Evolutionary conservation across 2,113 vertebrate species (phyloP).

Genomic region (Elanus axillaris): DNA sequence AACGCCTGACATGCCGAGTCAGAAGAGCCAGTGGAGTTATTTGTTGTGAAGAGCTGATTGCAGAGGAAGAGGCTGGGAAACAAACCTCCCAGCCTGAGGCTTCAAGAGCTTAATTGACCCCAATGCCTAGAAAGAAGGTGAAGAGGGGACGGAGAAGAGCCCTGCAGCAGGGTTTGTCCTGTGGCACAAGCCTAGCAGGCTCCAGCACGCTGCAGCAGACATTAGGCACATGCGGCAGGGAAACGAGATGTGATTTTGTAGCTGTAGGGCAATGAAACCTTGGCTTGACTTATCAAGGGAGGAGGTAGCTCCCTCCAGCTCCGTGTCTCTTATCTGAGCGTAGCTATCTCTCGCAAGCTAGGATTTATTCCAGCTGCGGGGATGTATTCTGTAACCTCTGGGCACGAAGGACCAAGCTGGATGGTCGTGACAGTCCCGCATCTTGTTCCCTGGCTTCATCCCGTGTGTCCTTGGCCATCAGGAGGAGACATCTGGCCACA

Average conservation of each 20-base stretch:
- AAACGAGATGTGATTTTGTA: background rate
- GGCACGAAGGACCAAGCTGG: background rate
- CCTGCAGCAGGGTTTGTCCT: background rate
- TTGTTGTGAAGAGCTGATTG: background rate
- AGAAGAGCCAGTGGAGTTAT: background rate
- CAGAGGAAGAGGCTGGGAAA: background rate
- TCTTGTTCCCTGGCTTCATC: background rate
- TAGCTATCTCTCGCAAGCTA: background rate
- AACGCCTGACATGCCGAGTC: background rate
- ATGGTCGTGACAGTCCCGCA: background rate
- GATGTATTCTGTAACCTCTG: background rate
- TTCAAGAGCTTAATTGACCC: background rate
- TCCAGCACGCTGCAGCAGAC: background rate
- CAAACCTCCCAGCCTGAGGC: background rate
- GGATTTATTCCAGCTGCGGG: background rate
- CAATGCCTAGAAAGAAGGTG: background rate
- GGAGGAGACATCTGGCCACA: background rate
- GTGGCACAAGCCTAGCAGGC: background rate
- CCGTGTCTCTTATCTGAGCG: rapidly evolving
- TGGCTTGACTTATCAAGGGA: background rate
- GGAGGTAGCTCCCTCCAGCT: background rate
- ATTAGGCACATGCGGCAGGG: background rate
- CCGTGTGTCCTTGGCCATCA: background rate
- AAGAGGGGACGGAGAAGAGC: background rate
- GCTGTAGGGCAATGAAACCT: background rate